Percentiles rank a stretch among this genome's conserved stretches.
These are phyloP conservation scores for Muschampia plurimacula DNA, from an alignment of 2,888 invertebrate species.

Conservation along the genomic window DNA sequence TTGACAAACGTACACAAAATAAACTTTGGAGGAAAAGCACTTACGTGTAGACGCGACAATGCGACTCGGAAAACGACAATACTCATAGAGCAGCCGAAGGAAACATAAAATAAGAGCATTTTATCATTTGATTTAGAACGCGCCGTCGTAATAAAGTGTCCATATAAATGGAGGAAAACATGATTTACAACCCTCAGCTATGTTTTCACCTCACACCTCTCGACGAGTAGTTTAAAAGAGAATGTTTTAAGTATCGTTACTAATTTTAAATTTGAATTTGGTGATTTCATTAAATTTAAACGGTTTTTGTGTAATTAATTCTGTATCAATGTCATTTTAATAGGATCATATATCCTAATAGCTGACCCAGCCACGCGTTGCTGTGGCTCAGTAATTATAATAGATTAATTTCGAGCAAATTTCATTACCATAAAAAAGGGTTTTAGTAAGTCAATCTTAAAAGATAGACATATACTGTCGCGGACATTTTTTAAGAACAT, in stretches of 20 bases:
- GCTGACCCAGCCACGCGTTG: too few species aligned
- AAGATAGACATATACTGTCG: too few species aligned
- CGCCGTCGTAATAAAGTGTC: slow-evolving; percentile 83
- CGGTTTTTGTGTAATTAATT: too few species aligned
- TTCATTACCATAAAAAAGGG: too few species aligned
- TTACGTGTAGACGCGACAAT: slow-evolving; percentile 54
- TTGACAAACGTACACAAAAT: slow-evolving; percentile 50
- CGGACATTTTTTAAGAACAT: too few species aligned
- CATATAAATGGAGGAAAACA: slow-evolving; percentile 82
- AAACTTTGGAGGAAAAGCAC: slow-evolving; percentile 53
- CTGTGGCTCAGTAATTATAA: too few species aligned
- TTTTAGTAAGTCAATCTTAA: too few species aligned
- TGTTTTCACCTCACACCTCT: slow-evolving; percentile 62
- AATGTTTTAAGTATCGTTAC: background rate
- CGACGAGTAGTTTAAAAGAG: slow-evolving; percentile 38
- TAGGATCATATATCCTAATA: too few species aligned
- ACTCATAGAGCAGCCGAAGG: slow-evolving; percentile 71
- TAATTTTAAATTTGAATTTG: background rate
- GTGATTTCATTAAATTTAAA: too few species aligned
- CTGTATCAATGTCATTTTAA: too few species aligned
- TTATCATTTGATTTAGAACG: slow-evolving; percentile 85
- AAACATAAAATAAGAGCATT: slow-evolving; percentile 83
- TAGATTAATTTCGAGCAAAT: too few species aligned
- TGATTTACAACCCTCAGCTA: slow-evolving; percentile 76
- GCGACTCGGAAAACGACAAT: slow-evolving; percentile 66